Evolutionary conservation across 1,140 invertebrate genomes (phyloP), one percentile per base, ranked within the genome.

Genomic region (Drosophila pandora): DNA sequence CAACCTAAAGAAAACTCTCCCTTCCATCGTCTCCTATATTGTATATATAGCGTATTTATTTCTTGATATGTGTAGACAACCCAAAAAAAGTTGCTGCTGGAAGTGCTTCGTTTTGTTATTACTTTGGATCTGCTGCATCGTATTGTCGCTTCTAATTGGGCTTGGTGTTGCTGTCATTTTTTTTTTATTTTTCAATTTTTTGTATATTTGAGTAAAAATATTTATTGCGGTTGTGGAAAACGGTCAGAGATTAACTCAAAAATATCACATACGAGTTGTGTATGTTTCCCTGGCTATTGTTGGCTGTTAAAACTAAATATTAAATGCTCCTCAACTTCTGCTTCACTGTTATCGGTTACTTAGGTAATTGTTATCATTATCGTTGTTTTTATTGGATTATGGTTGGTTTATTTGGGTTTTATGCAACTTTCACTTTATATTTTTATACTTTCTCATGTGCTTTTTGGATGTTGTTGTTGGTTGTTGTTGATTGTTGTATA

Each of bases 231-330:
- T 67, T 60, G 65, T 71, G 68, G 48, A 71, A 71, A 71, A 71
- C 54, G 50, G 67, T 77, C 58, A 87, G 81, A 85, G 79, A 84
- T 76, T 53, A 87, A 87, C 83, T 78, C 75, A 90, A 91, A 91
- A 91, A 91, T 91, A 91, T 91, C 90, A 91, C 90, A 91, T 91
- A 89, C 90, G 90, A 90, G 90, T 91, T 91, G 78, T 77, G 90
- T 91, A 91, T 91, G 90, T 90, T 90, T 91, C 90, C 89, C 90
- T 90, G 85, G 90, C 90, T 91, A 91, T 91, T 91, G 90, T 91
- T 91, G 83, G 79, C 76, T 87, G 65, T 80, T 92, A 82, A 81
- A 91, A 90, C 81, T 91, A 90, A 91, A 91, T 89, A 79, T 50
- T 32, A 68, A 69, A 69, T 48, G 28, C 64, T 56, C 52, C 52